Base-by-base conservation (phyloP, 2,113 vertebrate species). In the Callionymus lyra region DNA sequence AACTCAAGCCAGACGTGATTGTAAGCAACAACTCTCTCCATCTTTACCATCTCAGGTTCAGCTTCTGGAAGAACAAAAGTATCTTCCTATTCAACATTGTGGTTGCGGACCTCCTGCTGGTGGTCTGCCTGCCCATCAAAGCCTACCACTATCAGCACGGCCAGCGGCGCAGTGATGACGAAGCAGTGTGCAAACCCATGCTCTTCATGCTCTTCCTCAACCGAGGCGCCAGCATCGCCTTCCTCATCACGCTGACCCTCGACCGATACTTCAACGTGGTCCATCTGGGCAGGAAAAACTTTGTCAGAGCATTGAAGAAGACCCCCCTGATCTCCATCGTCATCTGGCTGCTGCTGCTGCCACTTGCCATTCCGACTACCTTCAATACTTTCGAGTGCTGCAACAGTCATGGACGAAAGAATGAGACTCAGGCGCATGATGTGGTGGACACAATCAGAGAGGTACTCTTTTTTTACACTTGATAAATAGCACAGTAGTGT, bases 191-290 rank as follows among this genome's bases (percentile, higher is more conserved):
- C 4, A 84, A 68, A 9, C 50, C 65, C 10, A 66, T 76, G 50
- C 78, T 86, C 14, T 89, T 89, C 56, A 76, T 85, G 74, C 50
- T 88, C 31, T 83, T 88, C 50, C 76, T 80, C 37, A 91, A 86
- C 70, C 72, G 87, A 2, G 84, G 81, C 0, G 81, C 79, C 2
- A 90, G 78, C 57, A 85, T 85, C 3, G 66, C 70, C 44, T 89
- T 91, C 76, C 85, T 90, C 13, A 70, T 85, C 0, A 61, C 73
- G 2, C 79, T 88, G 53, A 84, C 84, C 1, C 56, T 84, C 16
- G 78, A 90, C 38, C 80, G 81, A 36, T 93, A 89, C 64, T 85
- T 88, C 62, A 84, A 74, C 27, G 83, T 87, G 50, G 81, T 90
- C 16, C 84, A 86, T 33, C 81, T 88, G 0, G 66, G 80, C 1